Base-by-base conservation (phyloP, 2,888 invertebrate species). In the Serrognathus titanus region DNA sequence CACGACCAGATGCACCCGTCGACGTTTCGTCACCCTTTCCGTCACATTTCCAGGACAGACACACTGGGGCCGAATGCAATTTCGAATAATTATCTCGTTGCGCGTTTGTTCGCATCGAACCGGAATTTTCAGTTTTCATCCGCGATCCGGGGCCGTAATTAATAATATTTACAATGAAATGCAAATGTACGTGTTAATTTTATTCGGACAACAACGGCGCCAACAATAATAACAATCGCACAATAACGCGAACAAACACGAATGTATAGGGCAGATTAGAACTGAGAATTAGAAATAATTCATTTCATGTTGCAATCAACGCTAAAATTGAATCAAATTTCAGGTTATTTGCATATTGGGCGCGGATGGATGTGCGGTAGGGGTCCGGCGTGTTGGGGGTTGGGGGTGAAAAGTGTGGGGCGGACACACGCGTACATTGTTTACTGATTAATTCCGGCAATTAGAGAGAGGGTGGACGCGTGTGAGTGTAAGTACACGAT, bases 401-500 rank as follows among this genome's bases (percentile, higher is more conserved):
- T n/a, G n/a, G 37, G 49, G 24, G 37, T 16, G 16, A 16, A 16
- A 16, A 16, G 16, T 16, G 38, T 38, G 38, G 24, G 24, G 38
- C 49, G 38, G 16, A 38, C 38, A 49, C 38, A 38, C 49, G 24
- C 48, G 36, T 43, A 11, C 49, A 49, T 49, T 49, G 49, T 49
- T 49, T 49, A 13, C 49, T 20, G 49, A 35, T 49, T 12, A 49
- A 49, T 49, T 49, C 37, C 38, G 38, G 36, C 49, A 49, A 49
- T 49, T 49, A 49, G 36, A 38, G 36, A 38, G 38, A 37, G 38
- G 36, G 49, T 20, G 35, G n/a, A 20, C 31, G 31, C 24, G 31
- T 31, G 24, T 3, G 24, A 31, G 24, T 64, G 62, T 64, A 66
- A 69, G 62, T 68, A 66, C 65, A 66, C 53, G 57, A 55, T 61